phyloP scores from a whole-genome alignment of 2,888 invertebrate species.

The Horisme vitalbata region DNA sequence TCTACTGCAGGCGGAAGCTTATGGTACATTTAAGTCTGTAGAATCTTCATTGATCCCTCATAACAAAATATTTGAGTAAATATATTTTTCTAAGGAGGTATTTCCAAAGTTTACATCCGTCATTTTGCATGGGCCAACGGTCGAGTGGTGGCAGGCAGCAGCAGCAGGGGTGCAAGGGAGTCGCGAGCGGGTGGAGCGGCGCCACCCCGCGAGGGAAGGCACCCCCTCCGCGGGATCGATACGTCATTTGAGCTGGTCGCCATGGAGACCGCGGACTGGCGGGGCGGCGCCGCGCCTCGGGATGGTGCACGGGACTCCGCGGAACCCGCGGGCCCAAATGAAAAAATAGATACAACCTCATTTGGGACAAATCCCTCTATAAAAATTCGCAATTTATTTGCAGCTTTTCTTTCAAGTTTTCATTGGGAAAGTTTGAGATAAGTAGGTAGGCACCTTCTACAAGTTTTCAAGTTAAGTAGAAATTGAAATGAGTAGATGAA shows the following conservation, averaged over 20 bases:
- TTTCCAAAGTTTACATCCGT: conserved; percentile 83
- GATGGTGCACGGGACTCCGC: conserved; percentile 71
- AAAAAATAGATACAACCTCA: conserved; percentile 73
- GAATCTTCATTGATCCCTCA: conserved; percentile 52
- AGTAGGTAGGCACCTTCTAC: too few species aligned
- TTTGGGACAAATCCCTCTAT: conserved; percentile 69
- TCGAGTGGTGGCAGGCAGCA: conserved; percentile 65
- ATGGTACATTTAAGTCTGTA: too few species aligned
- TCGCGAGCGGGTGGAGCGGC: conserved; percentile 74
- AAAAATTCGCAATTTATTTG: conserved; percentile 58
- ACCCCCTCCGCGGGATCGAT: conserved; percentile 78
- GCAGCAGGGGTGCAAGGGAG: conserved; percentile 64
- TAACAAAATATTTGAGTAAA: conserved; percentile 77
- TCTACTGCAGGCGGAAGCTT: too few species aligned
- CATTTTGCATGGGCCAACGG: conserved; percentile 83
- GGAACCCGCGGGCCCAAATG: conserved; percentile 63
- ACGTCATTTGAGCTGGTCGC: conserved; percentile 83
- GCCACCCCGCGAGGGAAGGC: conserved; percentile 64
- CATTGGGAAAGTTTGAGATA: conserved; percentile 21
- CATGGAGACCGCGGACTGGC: conserved; percentile 82
- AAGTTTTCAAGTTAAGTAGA: too few species aligned
- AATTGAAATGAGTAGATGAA: too few species aligned
- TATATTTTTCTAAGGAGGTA: conserved; percentile 81
- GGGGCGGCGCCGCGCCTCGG: conserved; percentile 80
- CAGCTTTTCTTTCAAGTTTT: conserved; percentile 39